Conservation (phyloP, 1,140 invertebrate species). For the Octopus sinensis region DNA sequence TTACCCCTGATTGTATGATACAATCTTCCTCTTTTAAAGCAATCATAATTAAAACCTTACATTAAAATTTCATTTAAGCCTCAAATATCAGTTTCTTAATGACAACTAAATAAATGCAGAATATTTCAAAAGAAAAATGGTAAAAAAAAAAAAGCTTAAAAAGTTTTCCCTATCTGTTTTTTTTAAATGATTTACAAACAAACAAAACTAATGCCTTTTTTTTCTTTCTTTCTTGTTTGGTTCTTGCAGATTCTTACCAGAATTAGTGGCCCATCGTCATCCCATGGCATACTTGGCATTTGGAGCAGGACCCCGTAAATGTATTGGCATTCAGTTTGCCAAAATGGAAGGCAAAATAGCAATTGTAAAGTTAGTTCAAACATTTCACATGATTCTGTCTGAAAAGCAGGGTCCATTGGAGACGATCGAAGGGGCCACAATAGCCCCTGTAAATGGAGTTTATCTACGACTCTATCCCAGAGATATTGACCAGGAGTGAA, state of each 20-base stretch:
- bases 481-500: neutral
- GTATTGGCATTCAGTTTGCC: constrained; percentile 58
- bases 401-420: constrained; percentile 31
- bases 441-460: constrained; percentile 44
- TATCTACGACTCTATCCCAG: neutral
- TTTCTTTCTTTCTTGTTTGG: constrained; percentile 13
- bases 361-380: constrained; percentile 41
- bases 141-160: neutral
- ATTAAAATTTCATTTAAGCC: too few species aligned
- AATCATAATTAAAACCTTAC: too few species aligned
- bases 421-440: constrained; percentile 49
- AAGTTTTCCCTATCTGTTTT: neutral
- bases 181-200: neutral
- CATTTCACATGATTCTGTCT: constrained; percentile 39
- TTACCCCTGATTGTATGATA: too few species aligned
- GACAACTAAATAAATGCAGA: too few species aligned
- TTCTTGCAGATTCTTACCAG: constrained; percentile 44
- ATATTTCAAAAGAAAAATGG: neutral
- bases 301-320: constrained; percentile 57
- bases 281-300: constrained; percentile 52
- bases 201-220: neutral
- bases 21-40: too few species aligned
- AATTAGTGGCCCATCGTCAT: constrained; percentile 37
- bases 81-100: too few species aligned
- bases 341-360: constrained; percentile 53